These are phyloP conservation scores for Eira barbara DNA, from an alignment of 2,113 vertebrate species.

Conservation along the genomic window DNA sequence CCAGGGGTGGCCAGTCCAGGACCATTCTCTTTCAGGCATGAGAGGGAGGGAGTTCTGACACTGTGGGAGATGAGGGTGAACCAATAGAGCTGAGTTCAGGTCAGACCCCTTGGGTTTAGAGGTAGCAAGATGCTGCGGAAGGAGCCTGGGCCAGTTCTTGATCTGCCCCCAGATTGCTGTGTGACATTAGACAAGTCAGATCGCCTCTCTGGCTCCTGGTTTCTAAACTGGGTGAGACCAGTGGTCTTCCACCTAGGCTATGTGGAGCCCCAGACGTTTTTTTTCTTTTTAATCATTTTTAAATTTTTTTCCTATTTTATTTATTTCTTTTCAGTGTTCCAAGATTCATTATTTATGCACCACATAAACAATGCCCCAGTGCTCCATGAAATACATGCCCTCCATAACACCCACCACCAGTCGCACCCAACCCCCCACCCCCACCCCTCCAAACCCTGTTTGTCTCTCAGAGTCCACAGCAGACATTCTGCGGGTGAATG, in stretches of 20 bases:
- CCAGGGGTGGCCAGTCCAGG: rapidly evolving
- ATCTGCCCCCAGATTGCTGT: not conserved
- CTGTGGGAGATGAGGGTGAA: rapidly evolving
- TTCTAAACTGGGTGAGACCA: not conserved
- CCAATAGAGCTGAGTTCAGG: rapidly evolving
- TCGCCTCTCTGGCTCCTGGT: not conserved
- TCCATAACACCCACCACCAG: no score
- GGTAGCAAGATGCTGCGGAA: rapidly evolving
- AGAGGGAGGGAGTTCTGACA: rapidly evolving
- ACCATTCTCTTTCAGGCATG: rapidly evolving
- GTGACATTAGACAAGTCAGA: rapidly evolving
- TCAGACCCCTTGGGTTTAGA: rapidly evolving
- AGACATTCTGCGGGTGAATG: not conserved
- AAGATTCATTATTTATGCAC: no score
- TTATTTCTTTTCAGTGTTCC: no score
- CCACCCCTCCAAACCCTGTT: no score
- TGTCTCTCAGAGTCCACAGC: no score
- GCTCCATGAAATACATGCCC: no score
- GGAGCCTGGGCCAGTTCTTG: rapidly evolving
- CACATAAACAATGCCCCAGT: no score
- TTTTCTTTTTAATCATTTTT: no score
- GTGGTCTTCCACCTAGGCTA: not conserved
- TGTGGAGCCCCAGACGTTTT: no score
- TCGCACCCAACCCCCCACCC: no score
- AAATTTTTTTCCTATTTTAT: no score